Evolutionary conservation across 2,888 invertebrate genomes (phyloP), one percentile per base, ranked within the genome.

Genomic region (Pseudolycoriella hygida): DNA sequence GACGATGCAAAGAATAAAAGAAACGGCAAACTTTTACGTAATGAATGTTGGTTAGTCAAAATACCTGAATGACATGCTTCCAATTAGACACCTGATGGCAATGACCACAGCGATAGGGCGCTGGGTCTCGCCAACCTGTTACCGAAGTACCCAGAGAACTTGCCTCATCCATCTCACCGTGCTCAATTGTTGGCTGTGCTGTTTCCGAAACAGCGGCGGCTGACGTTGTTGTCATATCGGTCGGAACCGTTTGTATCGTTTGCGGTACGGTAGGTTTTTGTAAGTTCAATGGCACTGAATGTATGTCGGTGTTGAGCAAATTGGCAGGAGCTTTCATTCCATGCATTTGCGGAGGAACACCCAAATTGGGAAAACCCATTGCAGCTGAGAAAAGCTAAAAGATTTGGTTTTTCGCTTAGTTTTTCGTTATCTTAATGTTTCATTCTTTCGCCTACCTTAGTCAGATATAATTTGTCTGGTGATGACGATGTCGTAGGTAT

Each of bases 61-160:
- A 63, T 73, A 82, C 82, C 80, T 82, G 82, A 68, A 82, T 82
- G 60, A 82, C 82, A 72, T 82, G 82, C 74, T 82, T 82, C 82
- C 82, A 82, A 69, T 82, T 82, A 54, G 82, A 82, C 60, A 80
- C 70, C 70, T 82, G 82, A 67, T 80, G 78, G 69, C 82, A 82
- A 68, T 81, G 81, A 55, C 82, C 82, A 68, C 82, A 82, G 60
- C 80, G 76, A 60, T 75, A 76, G 57, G 73, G 73, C 61, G 71
- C 71, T 59, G 68, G 68, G 60, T 67, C 67, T 53, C 68, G 64
- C 58, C 64, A 64, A 57, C 62, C 64, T 52, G 56, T 58, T 57
- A 61, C 58, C 61, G 66, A 61, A 56, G 58, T 56, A 54, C 57
- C 55, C 57, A 55, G 57, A 57, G 64, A 65, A 65, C 67, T 71